phyloP scores from a whole-genome alignment of 2,888 invertebrate species.

The Trilocha varians region DNA sequence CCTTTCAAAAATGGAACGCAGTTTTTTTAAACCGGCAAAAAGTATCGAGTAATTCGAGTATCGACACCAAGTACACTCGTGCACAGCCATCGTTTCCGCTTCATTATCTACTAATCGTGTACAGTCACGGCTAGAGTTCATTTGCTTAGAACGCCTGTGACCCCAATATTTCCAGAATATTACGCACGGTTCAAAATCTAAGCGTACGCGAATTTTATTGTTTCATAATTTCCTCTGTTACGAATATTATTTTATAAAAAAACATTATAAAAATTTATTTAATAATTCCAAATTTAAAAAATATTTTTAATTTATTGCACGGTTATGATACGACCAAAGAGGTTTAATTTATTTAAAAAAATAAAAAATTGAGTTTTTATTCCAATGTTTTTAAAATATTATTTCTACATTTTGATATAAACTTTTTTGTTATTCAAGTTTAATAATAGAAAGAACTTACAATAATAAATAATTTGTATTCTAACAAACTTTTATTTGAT shows the following conservation, averaged over 20 bases:
- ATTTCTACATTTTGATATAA: no score
- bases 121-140: slow-evolving; percentile 21
- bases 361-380: no score
- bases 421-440: no score
- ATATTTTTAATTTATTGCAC: no score
- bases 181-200: background rate
- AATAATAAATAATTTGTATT: background rate
- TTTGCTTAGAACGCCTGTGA: slow-evolving; percentile 23
- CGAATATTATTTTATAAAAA: background rate
- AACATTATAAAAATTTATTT: no score
- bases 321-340: no score
- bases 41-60: no score
- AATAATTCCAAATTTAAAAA: no score
- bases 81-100: background rate
- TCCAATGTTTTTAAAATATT: no score
- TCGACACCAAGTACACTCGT: background rate
- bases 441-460: no score
- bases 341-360: no score
- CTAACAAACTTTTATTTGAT: background rate
- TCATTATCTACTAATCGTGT: slow-evolving; percentile 1
- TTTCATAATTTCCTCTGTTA: background rate
- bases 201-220: slow-evolving; percentile 1
- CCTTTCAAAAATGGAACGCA: background rate
- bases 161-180: slow-evolving; percentile 21
- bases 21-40: background rate